Evolutionary conservation across 2,113 vertebrate species (phyloP).

Genomic region (Platichthys flesus): DNA sequence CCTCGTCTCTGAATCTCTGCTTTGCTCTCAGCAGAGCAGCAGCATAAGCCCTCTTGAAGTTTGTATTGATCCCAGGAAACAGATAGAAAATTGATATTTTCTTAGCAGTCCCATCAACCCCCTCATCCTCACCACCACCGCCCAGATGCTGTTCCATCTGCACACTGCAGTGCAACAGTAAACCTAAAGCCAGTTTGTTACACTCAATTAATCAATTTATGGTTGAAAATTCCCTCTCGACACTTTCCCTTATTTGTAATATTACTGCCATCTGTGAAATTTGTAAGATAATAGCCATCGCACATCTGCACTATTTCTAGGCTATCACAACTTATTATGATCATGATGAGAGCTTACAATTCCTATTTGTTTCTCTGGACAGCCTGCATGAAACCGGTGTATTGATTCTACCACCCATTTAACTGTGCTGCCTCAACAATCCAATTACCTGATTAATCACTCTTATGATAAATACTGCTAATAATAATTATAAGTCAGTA

Average conservation of each 20-base stretch:
- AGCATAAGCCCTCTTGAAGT: conserved; percentile 22
- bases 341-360: not conserved
- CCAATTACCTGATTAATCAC: conserved; percentile 2
- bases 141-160: conserved; percentile 33
- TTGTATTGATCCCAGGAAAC: conserved; percentile 63
- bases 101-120: not conserved
- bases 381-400: not conserved
- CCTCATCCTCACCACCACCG: not conserved
- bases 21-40: conserved; percentile 30
- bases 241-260: not conserved
- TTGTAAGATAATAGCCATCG: conserved; percentile 17
- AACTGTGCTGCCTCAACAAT: conserved; percentile 2
- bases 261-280: conserved; percentile 33
- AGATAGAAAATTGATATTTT: conserved; percentile 59
- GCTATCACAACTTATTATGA: not conserved
- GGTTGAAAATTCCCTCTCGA: not conserved
- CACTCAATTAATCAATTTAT: conserved; percentile 14
- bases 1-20: conserved; percentile 18
- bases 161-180: conserved; percentile 19
- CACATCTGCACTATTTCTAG: conserved; percentile 27
- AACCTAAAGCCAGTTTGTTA: not conserved
- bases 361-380: conserved; percentile 6
- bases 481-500: not conserved
- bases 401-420: conserved; percentile 2
- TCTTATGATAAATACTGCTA: not conserved